Conservation (phyloP, 1,140 invertebrate genomes). For the Caenorhabditis remanei region DNA sequence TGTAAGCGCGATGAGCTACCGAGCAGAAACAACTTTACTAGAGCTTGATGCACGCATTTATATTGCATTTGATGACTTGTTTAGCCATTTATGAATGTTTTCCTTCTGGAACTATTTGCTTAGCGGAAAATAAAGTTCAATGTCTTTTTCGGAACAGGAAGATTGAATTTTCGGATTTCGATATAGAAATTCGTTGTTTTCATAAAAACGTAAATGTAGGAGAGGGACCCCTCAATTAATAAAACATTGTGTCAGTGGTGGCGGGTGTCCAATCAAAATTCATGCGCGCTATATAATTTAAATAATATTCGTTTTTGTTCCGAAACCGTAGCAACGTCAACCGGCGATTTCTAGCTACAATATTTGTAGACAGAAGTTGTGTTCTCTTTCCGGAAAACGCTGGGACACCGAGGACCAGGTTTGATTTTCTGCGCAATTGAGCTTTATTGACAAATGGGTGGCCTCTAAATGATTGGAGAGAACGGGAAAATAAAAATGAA, state of each 20-base stretch:
- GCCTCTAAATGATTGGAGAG: slow-evolving; percentile 9
- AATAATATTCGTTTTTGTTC: slow-evolving; percentile 38
- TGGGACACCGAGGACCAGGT: background rate
- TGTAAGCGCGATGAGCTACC: background rate
- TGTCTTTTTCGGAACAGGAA: background rate
- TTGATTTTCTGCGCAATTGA: slow-evolving; percentile 31
- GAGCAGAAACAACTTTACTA: slow-evolving; percentile 11
- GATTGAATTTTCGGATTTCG: background rate
- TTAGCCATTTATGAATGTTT: slow-evolving; percentile 57
- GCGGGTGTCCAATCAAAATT: slow-evolving; percentile 29
- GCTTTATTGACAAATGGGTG: slow-evolving; percentile 31
- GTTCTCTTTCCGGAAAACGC: background rate
- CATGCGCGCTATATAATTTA: slow-evolving; percentile 22
- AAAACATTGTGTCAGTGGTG: background rate
- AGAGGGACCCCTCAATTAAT: background rate
- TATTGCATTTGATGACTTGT: slow-evolving; percentile 56
- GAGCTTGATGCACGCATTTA: slow-evolving; percentile 32
- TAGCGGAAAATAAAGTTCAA: slow-evolving; percentile 11
- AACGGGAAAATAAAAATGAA: background rate
- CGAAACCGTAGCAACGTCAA: slow-evolving; percentile 33
- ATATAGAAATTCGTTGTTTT: background rate
- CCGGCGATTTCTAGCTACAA: background rate
- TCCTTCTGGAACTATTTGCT: background rate
- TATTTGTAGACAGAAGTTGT: background rate
- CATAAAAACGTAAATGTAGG: background rate